phyloP scores from a whole-genome alignment of 2,797 vertebrate genomes.

The Caiman crocodilus region DNA sequence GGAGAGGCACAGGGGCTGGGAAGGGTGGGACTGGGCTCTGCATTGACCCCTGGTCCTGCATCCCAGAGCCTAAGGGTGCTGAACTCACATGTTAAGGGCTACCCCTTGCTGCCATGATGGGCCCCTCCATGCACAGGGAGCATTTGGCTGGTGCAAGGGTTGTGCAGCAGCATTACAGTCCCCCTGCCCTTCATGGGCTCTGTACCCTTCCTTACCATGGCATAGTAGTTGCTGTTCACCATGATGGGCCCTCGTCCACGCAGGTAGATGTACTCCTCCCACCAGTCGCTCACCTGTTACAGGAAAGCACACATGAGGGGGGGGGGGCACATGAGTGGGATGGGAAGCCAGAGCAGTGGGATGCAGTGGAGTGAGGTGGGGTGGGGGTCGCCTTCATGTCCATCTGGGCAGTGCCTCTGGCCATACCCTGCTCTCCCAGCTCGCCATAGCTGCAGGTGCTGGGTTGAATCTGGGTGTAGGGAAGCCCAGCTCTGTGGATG shows the following conservation, averaged over 20 bases:
- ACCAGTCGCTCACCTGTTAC: slow-evolving; percentile 95
- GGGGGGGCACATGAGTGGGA: no score
- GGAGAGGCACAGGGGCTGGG: background rate
- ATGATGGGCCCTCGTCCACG: slow-evolving; percentile 90
- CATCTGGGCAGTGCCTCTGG: no score
- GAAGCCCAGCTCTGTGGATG: background rate
- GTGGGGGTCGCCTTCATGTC: no score
- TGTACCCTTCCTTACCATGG: background rate
- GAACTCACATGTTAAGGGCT: no score
- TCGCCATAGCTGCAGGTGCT: no score
- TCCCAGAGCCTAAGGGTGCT: no score
- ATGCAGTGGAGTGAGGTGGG: background rate
- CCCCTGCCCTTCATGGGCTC: fast-evolving
- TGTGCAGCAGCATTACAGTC: fast-evolving
- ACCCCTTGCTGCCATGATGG: no score
- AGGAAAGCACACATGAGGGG: background rate
- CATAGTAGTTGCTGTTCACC: slow-evolving; percentile 98
- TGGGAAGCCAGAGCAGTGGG: background rate
- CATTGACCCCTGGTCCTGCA: background rate
- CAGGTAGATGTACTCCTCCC: slow-evolving; percentile 96
- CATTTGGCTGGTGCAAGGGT: fast-evolving
- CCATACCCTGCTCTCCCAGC: no score
- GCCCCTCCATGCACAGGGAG: background rate
- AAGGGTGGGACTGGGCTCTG: fast-evolving
- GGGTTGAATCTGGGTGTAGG: no score